Percentiles rank a stretch among this genome's conserved stretches.
Evolutionary conservation across 2,797 vertebrate species (phyloP).

Genomic region (Podarcis lilfordi): DNA sequence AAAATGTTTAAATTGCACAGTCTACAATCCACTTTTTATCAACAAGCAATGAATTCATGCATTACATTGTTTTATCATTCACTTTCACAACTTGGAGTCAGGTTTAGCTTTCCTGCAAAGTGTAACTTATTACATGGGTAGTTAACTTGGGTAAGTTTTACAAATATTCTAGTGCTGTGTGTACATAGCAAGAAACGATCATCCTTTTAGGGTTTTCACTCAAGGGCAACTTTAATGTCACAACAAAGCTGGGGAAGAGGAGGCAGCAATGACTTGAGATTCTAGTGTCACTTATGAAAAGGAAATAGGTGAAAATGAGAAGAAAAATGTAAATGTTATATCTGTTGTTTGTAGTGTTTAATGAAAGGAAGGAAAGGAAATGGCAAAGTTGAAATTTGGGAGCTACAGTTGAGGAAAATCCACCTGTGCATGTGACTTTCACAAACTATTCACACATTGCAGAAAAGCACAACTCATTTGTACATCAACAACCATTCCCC

Average conservation of each 20-base stretch:
- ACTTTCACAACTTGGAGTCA: slow-evolving; percentile 57
- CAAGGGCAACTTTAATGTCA: neutral
- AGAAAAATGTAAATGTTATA: too few relatives aligned
- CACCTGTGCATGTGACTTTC: too few relatives aligned
- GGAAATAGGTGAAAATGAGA: neutral
- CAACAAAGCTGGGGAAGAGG: neutral
- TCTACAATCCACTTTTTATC: slow-evolving; percentile 44
- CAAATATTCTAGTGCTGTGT: slow-evolving; percentile 50
- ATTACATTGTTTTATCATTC: slow-evolving; percentile 55
- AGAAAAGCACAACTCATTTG: too few relatives aligned
- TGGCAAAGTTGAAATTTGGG: too few relatives aligned
- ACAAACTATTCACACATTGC: too few relatives aligned
- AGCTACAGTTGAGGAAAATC: too few relatives aligned
- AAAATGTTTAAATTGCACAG: neutral
- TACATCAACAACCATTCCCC: too few relatives aligned
- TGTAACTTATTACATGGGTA: slow-evolving; percentile 70
- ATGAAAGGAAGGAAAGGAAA: too few relatives aligned
- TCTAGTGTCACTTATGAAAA: neutral
- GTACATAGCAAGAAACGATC: slow-evolving; percentile 44
- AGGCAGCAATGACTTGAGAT: neutral
- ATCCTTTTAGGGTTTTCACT: slow-evolving; percentile 20
- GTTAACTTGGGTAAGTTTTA: slow-evolving; percentile 74
- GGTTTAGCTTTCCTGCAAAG: slow-evolving; percentile 69
- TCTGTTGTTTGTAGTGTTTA: too few relatives aligned
- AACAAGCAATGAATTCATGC: slow-evolving; percentile 32